A percentile compares a stretch with the other conserved stretches of the same genome.
These are phyloP conservation scores for Pithys albifrons DNA, from an alignment of 2,113 vertebrate species.

Conservation along the genomic window DNA sequence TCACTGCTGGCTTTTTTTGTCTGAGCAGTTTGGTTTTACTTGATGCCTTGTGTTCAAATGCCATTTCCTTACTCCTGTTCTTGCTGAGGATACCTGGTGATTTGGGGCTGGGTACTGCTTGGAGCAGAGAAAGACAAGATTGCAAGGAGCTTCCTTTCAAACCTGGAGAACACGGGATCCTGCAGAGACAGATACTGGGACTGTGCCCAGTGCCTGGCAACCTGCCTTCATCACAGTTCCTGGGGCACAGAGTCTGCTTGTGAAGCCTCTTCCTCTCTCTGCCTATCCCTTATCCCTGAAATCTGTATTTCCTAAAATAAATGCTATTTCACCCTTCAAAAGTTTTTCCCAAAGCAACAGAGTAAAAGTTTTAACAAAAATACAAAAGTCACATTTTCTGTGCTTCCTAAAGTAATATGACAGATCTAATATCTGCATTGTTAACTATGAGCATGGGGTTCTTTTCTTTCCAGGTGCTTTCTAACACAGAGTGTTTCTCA, in stretches of 20 bases:
- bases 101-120: background rate
- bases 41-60: background rate
- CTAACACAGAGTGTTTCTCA: background rate
- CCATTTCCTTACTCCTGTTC: background rate
- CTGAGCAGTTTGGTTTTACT: background rate
- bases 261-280: background rate
- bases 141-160: background rate
- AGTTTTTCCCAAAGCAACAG: background rate
- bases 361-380: background rate
- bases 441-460: background rate
- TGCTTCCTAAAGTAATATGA: background rate
- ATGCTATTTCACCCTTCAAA: background rate
- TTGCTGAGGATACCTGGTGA: background rate
- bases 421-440: background rate
- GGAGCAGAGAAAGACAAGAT: background rate
- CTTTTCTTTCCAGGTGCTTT: background rate
- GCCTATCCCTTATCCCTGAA: background rate
- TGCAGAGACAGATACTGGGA: background rate
- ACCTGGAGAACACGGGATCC: background rate
- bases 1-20: background rate
- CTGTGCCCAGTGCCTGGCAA: background rate
- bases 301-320: background rate
- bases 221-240: background rate
- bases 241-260: background rate
- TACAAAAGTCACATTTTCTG: accelerated